Evolutionary conservation across 2,113 vertebrate species (phyloP).

Genomic region (Prolemur simus): DNA sequence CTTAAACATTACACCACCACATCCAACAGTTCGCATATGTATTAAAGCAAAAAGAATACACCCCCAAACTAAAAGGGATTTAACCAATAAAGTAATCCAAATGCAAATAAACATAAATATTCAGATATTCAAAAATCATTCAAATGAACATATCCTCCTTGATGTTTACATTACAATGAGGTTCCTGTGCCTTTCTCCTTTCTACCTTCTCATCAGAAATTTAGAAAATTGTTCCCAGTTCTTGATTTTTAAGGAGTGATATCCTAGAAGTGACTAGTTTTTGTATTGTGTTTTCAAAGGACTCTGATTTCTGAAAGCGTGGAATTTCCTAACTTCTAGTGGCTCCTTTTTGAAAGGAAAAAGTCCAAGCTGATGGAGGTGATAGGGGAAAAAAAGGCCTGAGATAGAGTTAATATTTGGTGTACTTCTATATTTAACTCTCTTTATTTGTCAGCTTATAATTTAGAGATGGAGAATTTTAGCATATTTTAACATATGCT

Average conservation of each 20-base stretch:
- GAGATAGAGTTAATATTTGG: not conserved
- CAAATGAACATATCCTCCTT: not conserved
- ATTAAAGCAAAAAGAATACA: not conserved
- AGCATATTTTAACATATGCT: not conserved
- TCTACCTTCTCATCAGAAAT: not conserved
- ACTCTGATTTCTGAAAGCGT: not conserved
- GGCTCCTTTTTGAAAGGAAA: not conserved
- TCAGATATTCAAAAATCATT: not conserved
- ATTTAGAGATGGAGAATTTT: not conserved
- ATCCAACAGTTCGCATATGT: not conserved
- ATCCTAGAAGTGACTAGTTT: not conserved
- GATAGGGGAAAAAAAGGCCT: too few relatives aligned
- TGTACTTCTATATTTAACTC: not conserved
- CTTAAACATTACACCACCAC: not conserved
- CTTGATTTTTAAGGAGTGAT: not conserved
- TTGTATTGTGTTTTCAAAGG: not conserved
- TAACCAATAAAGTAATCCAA: conserved; percentile 9
- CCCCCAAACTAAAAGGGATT: not conserved
- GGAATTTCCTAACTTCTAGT: not conserved
- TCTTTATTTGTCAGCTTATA: not conserved
- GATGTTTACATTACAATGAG: not conserved
- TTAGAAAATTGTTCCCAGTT: not conserved
- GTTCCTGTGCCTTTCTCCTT: not conserved
- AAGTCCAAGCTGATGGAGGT: not conserved
- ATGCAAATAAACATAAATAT: conserved; percentile 3